phyloP scores from a whole-genome alignment of 2,113 vertebrate species.

The Gallinago paraguaiae region DNA sequence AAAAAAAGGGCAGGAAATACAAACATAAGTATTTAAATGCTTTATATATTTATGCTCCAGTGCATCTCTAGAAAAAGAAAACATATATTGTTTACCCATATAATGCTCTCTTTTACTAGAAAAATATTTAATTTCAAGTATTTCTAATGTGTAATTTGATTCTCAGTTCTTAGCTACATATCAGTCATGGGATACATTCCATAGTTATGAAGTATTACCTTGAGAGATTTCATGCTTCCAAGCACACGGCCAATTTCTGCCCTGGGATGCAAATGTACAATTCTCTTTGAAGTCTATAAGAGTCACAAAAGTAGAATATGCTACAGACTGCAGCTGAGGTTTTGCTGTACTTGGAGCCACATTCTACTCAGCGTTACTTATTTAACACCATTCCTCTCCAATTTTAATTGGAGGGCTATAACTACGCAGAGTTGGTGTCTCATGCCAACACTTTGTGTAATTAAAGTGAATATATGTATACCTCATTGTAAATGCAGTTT shows the following conservation, averaged over 20 bases:
- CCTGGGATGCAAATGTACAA: constrained; percentile 31
- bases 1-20: background rate
- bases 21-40: background rate
- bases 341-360: background rate
- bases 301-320: background rate
- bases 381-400: background rate
- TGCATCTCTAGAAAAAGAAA: background rate
- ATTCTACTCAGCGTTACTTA: background rate
- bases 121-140: constrained; percentile 49
- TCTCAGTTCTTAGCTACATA: constrained; percentile 44
- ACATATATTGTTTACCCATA: background rate
- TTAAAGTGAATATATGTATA: background rate
- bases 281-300: background rate
- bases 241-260: constrained; percentile 3
- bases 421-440: background rate
- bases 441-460: background rate
- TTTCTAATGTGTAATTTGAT: constrained; percentile 55
- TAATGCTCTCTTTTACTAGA: constrained; percentile 27
- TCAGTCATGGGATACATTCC: constrained; percentile 68
- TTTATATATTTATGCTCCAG: background rate
- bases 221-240: constrained; percentile 56
- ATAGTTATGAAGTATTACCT: constrained; percentile 62
- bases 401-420: background rate
- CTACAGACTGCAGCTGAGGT: background rate
- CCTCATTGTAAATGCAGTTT: background rate